Conservation (phyloP, 2,113 vertebrate species). For the Jaculus jaculus region DNA sequence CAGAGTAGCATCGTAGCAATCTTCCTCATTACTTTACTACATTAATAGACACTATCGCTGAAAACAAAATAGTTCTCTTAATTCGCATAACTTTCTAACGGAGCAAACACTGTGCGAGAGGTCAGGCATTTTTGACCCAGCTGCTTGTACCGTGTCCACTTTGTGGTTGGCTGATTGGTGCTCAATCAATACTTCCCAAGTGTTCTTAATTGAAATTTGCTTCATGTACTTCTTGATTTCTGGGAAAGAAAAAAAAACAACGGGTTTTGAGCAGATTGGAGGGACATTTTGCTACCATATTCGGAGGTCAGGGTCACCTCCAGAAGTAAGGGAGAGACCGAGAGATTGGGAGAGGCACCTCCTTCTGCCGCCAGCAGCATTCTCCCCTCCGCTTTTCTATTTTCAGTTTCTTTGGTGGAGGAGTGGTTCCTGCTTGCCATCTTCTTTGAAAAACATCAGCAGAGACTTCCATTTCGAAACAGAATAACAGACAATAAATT, state of each 20-base stretch:
- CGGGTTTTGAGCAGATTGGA: background rate
- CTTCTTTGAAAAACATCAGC: background rate
- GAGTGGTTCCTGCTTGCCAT: background rate
- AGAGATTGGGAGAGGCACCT: background rate
- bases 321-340: background rate
- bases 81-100: background rate
- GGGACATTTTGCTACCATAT: background rate
- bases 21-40: background rate
- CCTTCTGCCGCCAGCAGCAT: background rate
- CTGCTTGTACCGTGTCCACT: background rate
- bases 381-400: background rate
- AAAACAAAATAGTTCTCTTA: conserved; percentile 16
- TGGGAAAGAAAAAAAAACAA: too few species aligned
- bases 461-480: background rate
- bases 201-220: background rate
- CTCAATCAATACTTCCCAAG: background rate
- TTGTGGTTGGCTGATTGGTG: background rate
- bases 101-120: background rate
- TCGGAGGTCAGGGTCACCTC: background rate
- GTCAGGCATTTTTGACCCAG: background rate
- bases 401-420: background rate
- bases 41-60: background rate
- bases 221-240: conserved; percentile 19
- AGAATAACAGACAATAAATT: background rate
- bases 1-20: background rate